phyloP scores from a whole-genome alignment of 92 coral and sea anemone genomes.

The Montipora capitata region DNA sequence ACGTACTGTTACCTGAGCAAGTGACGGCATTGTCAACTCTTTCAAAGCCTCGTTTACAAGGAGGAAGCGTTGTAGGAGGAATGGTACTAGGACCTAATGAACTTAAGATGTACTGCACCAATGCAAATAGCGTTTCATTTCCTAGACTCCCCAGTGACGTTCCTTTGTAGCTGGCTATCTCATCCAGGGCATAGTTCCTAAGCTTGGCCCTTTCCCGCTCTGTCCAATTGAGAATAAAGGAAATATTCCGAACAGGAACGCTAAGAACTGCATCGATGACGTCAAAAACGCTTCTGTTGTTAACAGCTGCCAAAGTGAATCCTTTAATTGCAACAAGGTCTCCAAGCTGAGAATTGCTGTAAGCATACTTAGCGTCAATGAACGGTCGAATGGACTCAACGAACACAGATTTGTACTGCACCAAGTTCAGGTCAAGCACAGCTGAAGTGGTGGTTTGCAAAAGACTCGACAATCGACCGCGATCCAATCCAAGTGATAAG shows the following conservation, averaged over 20 bases:
- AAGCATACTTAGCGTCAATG: constrained; percentile 33
- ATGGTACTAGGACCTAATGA: not conserved
- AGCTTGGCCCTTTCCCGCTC: constrained; percentile 42
- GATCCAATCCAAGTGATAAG: constrained; percentile 41
- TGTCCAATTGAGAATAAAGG: constrained; percentile 77
- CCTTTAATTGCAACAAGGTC: constrained; percentile 52
- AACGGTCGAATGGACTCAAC: constrained; percentile 43
- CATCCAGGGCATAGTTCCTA: constrained; percentile 66
- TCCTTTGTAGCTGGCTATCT: constrained; percentile 47
- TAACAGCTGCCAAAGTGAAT: constrained; percentile 34
- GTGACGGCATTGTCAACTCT: not conserved
- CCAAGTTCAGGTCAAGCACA: constrained; percentile 64
- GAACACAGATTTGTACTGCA: constrained; percentile 37
- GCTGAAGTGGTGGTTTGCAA: constrained; percentile 34
- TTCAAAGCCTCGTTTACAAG: constrained; percentile 60
- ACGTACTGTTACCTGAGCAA: constrained; percentile 51
- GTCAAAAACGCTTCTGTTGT: constrained; percentile 56
- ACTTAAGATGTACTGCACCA: constrained; percentile 3
- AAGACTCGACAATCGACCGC: constrained; percentile 63
- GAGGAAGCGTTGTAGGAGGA: constrained; percentile 2
- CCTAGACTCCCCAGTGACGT: constrained; percentile 7
- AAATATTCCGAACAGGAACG: constrained; percentile 62
- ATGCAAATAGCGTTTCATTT: constrained; percentile 2
- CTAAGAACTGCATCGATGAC: constrained; percentile 41
- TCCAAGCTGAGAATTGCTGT: not conserved